Base-by-base conservation (phyloP, 2,797 vertebrate species). In the Muscicapa striata region DNA sequence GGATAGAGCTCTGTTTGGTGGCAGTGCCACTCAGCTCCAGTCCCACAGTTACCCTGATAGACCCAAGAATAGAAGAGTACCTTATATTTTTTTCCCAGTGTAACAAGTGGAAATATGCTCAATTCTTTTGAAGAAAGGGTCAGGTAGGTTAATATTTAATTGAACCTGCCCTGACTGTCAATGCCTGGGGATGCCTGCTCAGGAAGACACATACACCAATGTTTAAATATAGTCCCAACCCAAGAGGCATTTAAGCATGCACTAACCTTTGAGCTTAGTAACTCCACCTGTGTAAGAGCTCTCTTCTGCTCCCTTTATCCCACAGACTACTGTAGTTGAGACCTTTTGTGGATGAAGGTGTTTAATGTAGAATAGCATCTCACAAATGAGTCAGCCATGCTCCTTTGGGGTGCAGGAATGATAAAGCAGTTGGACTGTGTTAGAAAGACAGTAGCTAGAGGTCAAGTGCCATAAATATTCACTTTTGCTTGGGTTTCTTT, bases 11-110 rank as follows among this genome's bases (percentile, higher is more conserved):
- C 30, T 0, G 0, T 11, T 9, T 83, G 64, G 46, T 36, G 64
- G 45, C 41, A 27, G 13, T 48, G 82, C 48, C 27, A 20, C 41
- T 77, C 0, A 0, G 30, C 32, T 87, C 15, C n/a, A 17, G 6
- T 32, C 22, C 41, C 41, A 21, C 0, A 41, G n/a, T 19, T 64
- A 24, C 36, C 66, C 46, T 26, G 34, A 55, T 4, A 61, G 41
- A 68, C 16, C 12, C 0, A 2, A 14, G 43, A 88, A 59, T 2
- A 61, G 26, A 57, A 49, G 62, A 66, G 11, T 7, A 10, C n/a
- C 63, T n/a, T 68, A n/a, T 29, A 46, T 22, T 0, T 27, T 57
- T 83, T 87, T 48, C 32, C 16, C 6, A 8, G 20, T 29, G 19
- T 48, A 58, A 23, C n/a, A 67, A 63, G 32, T 61, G 21, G 29